Percentiles rank a stretch among this genome's conserved stretches.
phyloP scores from a whole-genome alignment of 30 jellyfish, hydroid and myxozoan species.

The Hydractinia symbiolongicarpus region DNA sequence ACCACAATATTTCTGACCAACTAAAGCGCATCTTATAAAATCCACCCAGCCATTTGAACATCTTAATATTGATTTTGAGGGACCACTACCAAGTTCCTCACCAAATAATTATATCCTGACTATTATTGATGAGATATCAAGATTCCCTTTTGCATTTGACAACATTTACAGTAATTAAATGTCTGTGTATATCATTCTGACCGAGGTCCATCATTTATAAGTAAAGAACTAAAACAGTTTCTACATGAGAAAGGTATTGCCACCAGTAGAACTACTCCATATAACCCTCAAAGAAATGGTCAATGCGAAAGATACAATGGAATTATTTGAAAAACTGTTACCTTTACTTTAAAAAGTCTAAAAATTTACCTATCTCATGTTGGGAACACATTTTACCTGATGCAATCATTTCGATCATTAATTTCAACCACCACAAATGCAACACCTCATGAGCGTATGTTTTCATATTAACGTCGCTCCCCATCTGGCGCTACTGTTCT shows the following conservation, averaged over 20 bases:
- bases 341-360: conserved; percentile 22
- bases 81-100: conserved; percentile 32
- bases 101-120: conserved; percentile 2
- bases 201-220: conserved; percentile 36
- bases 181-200: conserved; percentile 49
- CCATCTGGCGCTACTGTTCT: conserved; percentile 42
- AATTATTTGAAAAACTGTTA: background rate
- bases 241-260: conserved; percentile 37
- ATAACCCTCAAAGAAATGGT: background rate
- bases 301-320: background rate
- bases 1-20: conserved; percentile 27
- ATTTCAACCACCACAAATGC: conserved; percentile 49
- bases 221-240: conserved; percentile 9
- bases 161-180: conserved; percentile 14
- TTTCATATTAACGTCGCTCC: conserved; percentile 35
- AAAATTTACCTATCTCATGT: conserved; percentile 18
- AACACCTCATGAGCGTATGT: conserved; percentile 59
- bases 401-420: conserved; percentile 51
- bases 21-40: conserved; percentile 20
- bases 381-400: conserved; percentile 65
- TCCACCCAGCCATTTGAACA: conserved; percentile 47
- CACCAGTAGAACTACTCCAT: background rate
- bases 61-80: conserved; percentile 28
- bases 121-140: conserved; percentile 25
- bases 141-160: conserved; percentile 40